Percentiles rank a stretch among this genome's conserved stretches.
Conservation (phyloP, 2,113 vertebrate genomes). For the Dipodomys spectabilis region DNA sequence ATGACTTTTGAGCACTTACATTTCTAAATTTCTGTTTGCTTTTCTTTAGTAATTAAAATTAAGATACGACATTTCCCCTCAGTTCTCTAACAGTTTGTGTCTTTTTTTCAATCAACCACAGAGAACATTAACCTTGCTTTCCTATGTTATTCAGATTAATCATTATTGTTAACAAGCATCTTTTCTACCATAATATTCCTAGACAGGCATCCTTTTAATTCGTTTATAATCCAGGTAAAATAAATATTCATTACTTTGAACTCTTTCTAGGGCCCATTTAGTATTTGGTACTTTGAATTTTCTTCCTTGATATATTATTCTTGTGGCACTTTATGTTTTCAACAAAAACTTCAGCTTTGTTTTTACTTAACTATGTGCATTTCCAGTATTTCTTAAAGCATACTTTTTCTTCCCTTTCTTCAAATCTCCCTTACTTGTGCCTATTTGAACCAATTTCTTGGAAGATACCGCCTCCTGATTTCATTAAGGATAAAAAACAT, state of each 20-base stretch:
- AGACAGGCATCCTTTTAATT: background rate
- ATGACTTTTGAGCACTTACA: background rate
- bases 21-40: background rate
- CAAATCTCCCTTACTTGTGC: background rate
- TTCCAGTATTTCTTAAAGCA: background rate
- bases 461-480: background rate
- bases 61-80: background rate
- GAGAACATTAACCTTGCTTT: background rate
- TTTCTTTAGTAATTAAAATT: background rate
- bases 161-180: background rate
- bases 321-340: background rate
- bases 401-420: background rate
- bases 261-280: background rate
- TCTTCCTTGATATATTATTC: background rate
- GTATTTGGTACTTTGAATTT: background rate
- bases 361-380: background rate
- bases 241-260: background rate
- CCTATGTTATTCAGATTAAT: background rate
- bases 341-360: background rate
- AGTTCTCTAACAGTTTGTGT: background rate
- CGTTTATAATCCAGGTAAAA: background rate
- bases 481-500: background rate
- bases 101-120: background rate
- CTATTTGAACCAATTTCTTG: background rate
- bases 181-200: background rate